Evolutionary conservation across 2,113 vertebrate species (phyloP).

Genomic region (Pandion haliaetus): DNA sequence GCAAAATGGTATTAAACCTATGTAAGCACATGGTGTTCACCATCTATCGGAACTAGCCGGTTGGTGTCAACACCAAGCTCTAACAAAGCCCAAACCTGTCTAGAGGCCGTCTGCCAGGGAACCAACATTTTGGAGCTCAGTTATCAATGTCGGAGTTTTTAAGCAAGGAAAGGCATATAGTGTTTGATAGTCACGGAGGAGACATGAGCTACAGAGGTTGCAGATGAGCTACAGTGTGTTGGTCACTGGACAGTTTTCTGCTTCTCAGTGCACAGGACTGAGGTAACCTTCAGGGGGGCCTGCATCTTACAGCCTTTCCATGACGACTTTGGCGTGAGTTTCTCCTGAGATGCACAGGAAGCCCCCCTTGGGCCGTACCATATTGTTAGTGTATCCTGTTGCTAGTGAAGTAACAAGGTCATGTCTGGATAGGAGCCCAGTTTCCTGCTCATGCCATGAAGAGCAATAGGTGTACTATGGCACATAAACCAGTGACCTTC

Average conservation of each 20-base stretch:
- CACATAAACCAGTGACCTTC: neutral
- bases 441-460: neutral
- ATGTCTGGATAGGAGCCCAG: neutral
- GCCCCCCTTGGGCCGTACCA: rapidly evolving
- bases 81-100: neutral
- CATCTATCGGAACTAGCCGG: neutral
- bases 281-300: neutral
- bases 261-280: neutral
- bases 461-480: no score
- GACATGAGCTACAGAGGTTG: neutral
- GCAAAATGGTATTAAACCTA: neutral
- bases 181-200: neutral
- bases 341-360: neutral
- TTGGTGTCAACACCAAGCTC: neutral
- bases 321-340: neutral
- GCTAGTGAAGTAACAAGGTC: neutral
- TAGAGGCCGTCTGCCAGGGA: neutral
- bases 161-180: neutral
- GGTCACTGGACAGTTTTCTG: neutral
- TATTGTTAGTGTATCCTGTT: neutral
- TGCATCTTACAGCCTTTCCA: neutral
- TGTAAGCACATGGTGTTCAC: rapidly evolving
- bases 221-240: neutral
- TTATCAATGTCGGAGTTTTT: neutral
- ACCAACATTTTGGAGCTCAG: neutral